Evolutionary conservation across 1,140 invertebrate genomes (phyloP).

Genomic region (Calosoma granatense): DNA sequence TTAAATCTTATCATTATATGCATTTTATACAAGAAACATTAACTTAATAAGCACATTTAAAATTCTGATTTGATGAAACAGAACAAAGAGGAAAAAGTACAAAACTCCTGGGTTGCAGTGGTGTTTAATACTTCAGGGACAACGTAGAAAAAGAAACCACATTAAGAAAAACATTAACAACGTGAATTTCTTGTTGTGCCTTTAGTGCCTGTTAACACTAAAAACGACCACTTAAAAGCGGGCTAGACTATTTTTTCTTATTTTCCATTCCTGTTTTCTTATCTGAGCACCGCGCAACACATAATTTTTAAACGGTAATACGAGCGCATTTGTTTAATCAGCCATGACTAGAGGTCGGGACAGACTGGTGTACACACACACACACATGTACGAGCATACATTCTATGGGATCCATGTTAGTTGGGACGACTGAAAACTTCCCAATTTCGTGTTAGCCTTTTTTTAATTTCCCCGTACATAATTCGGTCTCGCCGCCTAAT

Average conservation of each 20-base stretch:
- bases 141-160: too few relatives aligned
- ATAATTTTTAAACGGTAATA: slow-evolving; percentile 1
- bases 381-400: too few relatives aligned
- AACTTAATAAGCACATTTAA: too few relatives aligned
- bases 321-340: slow-evolving; percentile 2
- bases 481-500: background rate
- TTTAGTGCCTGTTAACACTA: too few relatives aligned
- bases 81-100: too few relatives aligned
- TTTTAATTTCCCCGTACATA: background rate
- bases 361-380: background rate
- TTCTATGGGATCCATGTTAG: too few relatives aligned
- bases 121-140: too few relatives aligned
- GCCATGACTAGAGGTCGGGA: background rate
- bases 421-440: too few relatives aligned
- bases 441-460: background rate
- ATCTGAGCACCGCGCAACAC: background rate
- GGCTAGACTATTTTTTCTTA: background rate
- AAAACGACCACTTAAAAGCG: background rate
- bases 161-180: background rate
- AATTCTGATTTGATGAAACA: too few relatives aligned
- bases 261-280: background rate
- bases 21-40: too few relatives aligned
- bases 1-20: too few relatives aligned
- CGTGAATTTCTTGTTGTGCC: background rate
- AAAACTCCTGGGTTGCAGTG: too few relatives aligned